phyloP scores from a whole-genome alignment of 2,797 vertebrate genomes.

The Sternotherus odoratus region DNA sequence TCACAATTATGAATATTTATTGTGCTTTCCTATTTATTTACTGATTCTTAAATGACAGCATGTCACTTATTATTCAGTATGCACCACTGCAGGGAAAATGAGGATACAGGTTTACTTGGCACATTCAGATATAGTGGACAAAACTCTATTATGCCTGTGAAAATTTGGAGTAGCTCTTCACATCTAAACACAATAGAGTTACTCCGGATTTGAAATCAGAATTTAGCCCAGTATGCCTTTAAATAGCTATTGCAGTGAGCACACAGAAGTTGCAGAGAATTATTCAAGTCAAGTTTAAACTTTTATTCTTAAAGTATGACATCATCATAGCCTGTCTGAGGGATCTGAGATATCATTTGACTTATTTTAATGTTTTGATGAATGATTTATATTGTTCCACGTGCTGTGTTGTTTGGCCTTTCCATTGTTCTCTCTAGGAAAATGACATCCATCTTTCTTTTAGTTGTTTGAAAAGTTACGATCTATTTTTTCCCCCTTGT shows the following conservation, averaged over 20 bases:
- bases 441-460: background rate
- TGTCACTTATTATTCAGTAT: fast-evolving
- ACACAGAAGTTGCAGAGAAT: background rate
- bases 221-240: background rate
- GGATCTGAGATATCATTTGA: background rate
- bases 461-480: conserved; percentile 21
- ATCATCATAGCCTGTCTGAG: background rate
- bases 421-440: conserved; percentile 27
- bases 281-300: fast-evolving
- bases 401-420: background rate
- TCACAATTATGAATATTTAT: background rate
- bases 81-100: background rate
- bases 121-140: background rate
- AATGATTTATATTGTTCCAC: background rate
- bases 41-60: background rate
- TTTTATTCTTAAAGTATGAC: fast-evolving
- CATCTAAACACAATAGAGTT: background rate
- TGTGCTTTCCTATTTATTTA: background rate
- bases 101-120: background rate
- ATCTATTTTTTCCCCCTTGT: background rate
- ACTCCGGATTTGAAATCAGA: background rate
- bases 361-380: background rate
- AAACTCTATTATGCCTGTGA: background rate
- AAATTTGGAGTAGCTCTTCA: background rate
- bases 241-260: background rate